Evolutionary conservation across 1,140 invertebrate genomes (phyloP).

Genomic region (Tribolium madens): DNA sequence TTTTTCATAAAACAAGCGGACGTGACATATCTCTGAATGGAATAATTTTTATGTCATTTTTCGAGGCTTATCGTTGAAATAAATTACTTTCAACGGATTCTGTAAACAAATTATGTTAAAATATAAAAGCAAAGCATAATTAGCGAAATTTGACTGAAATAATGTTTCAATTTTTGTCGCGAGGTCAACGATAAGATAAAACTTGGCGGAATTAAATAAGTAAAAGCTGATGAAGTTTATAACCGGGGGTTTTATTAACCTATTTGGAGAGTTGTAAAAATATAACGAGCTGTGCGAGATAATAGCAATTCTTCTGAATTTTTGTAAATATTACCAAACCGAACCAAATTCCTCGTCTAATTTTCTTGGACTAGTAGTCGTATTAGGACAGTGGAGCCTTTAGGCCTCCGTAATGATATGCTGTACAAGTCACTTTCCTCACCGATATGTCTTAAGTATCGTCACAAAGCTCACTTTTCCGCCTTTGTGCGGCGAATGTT

Average conservation of each 20-base stretch:
- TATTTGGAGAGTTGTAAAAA: too few species aligned
- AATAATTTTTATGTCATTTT: not conserved
- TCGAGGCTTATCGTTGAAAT: not conserved
- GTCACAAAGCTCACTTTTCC: not conserved
- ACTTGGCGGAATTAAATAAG: not conserved
- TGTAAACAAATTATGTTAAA: not conserved
- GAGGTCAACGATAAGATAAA: not conserved
- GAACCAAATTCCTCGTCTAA: not conserved
- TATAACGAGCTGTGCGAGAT: too few species aligned
- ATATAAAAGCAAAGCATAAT: not conserved
- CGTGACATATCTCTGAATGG: too few species aligned
- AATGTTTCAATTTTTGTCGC: not conserved
- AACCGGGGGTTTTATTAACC: too few species aligned
- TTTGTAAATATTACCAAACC: slow-evolving; percentile 4
- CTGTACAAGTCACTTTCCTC: slow-evolving; percentile 1
- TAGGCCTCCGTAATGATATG: not conserved
- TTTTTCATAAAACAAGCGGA: too few species aligned
- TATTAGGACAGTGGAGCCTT: slow-evolving; percentile 19
- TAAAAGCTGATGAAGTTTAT: not conserved
- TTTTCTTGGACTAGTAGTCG: slow-evolving; percentile 6
- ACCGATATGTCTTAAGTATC: slow-evolving; percentile 45
- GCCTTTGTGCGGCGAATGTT: slow-evolving; percentile 9
- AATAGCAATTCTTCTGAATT: not conserved
- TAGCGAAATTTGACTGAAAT: not conserved
- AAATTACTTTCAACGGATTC: not conserved